These are phyloP conservation scores for Taenioides sp. DNA, from an alignment of 2,797 vertebrate species.

Conservation along the genomic window DNA sequence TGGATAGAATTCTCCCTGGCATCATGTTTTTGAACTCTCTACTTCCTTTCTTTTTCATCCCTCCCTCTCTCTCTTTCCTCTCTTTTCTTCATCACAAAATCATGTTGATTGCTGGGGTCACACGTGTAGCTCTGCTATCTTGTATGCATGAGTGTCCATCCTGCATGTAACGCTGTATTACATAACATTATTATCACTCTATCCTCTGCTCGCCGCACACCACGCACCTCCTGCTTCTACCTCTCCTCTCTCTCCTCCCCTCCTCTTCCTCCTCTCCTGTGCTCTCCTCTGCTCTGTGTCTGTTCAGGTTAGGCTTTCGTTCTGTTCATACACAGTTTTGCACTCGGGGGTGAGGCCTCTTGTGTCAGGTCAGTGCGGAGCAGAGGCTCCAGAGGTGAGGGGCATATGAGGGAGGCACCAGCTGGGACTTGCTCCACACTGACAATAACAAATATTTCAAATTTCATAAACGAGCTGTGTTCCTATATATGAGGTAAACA, in stretches of 20 bases:
- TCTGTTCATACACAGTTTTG: constrained; percentile 64
- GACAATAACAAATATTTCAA: no score
- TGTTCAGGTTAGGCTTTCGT: constrained; percentile 43
- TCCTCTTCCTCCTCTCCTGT: neutral
- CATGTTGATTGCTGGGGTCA: constrained; percentile 42
- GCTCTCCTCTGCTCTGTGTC: neutral
- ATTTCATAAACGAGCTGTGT: no score
- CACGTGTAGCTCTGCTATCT: constrained; percentile 40
- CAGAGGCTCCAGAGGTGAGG: constrained; percentile 8
- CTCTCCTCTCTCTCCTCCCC: constrained; percentile 2
- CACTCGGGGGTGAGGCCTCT: constrained; percentile 42
- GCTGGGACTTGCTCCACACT: no score
- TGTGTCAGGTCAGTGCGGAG: constrained; percentile 37
- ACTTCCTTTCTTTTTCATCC: no score
- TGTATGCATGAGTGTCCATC: constrained; percentile 59
- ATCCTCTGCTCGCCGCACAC: constrained; percentile 32
- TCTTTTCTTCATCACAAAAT: constrained; percentile 6
- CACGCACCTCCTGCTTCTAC: constrained; percentile 16
- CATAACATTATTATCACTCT: constrained; percentile 50
- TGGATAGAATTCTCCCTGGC: no score
- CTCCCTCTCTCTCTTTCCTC: neutral
- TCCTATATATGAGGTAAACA: no score
- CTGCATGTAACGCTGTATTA: constrained; percentile 53
- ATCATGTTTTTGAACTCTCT: no score
- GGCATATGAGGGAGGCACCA: no score